Evolutionary conservation across 2,113 vertebrate species (phyloP).

Genomic region (Colossoma macropomum): DNA sequence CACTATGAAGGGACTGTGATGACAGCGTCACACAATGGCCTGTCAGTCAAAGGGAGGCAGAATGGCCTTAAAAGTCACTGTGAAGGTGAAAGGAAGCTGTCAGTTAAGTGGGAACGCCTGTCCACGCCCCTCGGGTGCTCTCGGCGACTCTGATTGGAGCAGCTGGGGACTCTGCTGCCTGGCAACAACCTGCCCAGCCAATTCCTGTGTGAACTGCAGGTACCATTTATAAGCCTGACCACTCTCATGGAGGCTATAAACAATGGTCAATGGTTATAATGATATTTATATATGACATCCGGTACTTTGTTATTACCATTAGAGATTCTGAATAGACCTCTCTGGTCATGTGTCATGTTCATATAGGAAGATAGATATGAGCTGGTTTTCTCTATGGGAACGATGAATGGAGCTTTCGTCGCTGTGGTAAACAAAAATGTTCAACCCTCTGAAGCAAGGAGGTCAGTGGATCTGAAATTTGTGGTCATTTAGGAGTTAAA

Average conservation of each 20-base stretch:
- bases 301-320: too few relatives aligned
- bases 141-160: slow-evolving; percentile 41
- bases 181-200: slow-evolving; percentile 66
- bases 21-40: slow-evolving; percentile 50
- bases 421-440: too few relatives aligned
- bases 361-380: too few relatives aligned
- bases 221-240: slow-evolving; percentile 50
- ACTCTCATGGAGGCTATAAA: background rate
- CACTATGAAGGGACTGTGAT: slow-evolving; percentile 45
- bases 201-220: background rate
- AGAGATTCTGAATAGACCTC: too few relatives aligned
- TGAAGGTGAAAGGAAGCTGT: slow-evolving; percentile 45
- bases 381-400: too few relatives aligned
- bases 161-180: slow-evolving; percentile 65
- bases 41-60: slow-evolving; percentile 52
- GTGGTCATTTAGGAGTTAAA: too few relatives aligned
- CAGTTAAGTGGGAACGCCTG: slow-evolving; percentile 36
- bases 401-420: too few relatives aligned
- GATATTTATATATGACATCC: background rate
- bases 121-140: slow-evolving; percentile 37
- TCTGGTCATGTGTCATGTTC: too few relatives aligned
- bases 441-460: too few relatives aligned
- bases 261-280: background rate
- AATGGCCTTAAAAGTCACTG: slow-evolving; percentile 54
- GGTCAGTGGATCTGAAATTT: too few relatives aligned